These are phyloP conservation scores for Sebastiscus albofasciatus DNA, from an alignment of 2,797 vertebrate genomes.

Conservation along the genomic window DNA sequence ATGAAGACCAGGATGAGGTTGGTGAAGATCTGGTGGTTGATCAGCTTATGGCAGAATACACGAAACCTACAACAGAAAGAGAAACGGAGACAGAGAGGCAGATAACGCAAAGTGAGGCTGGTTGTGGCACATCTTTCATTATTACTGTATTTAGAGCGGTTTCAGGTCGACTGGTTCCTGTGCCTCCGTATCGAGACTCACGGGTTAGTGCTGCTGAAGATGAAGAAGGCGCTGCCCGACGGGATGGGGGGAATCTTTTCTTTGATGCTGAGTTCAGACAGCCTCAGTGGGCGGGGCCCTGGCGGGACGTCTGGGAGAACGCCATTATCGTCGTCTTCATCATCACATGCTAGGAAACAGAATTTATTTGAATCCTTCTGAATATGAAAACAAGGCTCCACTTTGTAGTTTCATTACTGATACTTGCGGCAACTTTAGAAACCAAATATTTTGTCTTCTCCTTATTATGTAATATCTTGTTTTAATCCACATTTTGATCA, in stretches of 20 bases:
- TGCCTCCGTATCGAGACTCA: conserved; percentile 70
- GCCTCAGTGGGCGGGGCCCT: conserved; percentile 88
- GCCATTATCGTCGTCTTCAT: conserved; percentile 82
- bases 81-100: neutral
- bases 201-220: conserved; percentile 98
- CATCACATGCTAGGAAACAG: conserved; percentile 72
- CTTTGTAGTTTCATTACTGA: neutral
- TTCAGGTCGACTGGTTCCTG: neutral
- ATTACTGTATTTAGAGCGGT: neutral
- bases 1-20: conserved; percentile 99
- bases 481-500: too few relatives aligned
- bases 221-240: conserved; percentile 95
- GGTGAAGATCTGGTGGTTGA: conserved; percentile 98
- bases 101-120: neutral
- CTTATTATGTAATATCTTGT: too few relatives aligned
- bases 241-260: conserved; percentile 95
- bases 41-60: conserved; percentile 94
- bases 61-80: conserved; percentile 85
- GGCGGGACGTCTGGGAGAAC: conserved; percentile 87
- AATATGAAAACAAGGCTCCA: neutral
- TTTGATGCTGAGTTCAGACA: conserved; percentile 93
- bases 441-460: neutral
- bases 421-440: neutral
- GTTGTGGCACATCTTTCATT: neutral
- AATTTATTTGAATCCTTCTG: neutral